A percentile compares a stretch with the other conserved stretches of the same genome.
These are phyloP conservation scores for Nothocercus nigrocapillus DNA, from an alignment of 2,113 vertebrate species.

Conservation along the genomic window DNA sequence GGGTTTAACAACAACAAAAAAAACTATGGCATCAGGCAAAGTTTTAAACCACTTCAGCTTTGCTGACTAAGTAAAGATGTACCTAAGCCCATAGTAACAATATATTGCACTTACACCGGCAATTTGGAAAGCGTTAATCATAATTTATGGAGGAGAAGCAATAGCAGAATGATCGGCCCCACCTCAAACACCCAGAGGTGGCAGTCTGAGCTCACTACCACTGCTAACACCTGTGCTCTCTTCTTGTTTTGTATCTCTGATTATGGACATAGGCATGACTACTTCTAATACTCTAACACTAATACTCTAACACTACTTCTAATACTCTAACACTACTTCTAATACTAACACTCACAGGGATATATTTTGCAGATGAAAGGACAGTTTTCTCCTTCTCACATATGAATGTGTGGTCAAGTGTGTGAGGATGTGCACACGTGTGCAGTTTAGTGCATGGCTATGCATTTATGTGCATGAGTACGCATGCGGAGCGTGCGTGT, in stretches of 20 bases:
- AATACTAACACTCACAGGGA: too few relatives aligned
- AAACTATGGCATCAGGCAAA: neutral
- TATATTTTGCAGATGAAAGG: neutral
- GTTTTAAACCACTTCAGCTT: neutral
- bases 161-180: neutral
- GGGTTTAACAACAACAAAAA: neutral
- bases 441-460: fast-evolving
- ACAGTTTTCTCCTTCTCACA: fast-evolving
- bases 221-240: fast-evolving
- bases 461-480: fast-evolving
- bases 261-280: fast-evolving
- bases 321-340: too few relatives aligned
- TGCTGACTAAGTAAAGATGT: neutral
- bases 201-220: neutral
- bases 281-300: too few relatives aligned
- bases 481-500: fast-evolving
- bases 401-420: fast-evolving
- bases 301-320: too few relatives aligned
- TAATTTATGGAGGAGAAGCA: neutral
- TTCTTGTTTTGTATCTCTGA: neutral
- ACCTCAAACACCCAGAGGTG: neutral
- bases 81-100: neutral
- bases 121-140: slow-evolving; percentile 37
- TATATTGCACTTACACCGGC: neutral
- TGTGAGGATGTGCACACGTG: fast-evolving